Evolutionary conservation across 2,797 vertebrate species (phyloP).

Genomic region (Scyliorhinus canicula): DNA sequence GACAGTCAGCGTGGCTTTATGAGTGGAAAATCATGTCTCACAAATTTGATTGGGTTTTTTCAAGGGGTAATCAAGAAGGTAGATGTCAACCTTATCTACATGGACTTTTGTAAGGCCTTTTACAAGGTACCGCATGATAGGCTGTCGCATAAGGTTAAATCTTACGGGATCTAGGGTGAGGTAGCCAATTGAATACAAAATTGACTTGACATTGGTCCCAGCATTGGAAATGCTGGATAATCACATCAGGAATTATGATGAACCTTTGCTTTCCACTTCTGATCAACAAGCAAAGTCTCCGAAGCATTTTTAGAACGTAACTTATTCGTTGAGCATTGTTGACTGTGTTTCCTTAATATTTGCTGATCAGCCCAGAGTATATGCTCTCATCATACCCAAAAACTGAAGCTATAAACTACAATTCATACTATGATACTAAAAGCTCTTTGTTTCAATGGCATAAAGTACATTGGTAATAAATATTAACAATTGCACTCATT

Average conservation of each 20-base stretch:
- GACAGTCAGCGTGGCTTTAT: too few relatives aligned
- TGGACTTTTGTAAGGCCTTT: too few relatives aligned
- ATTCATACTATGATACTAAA: not conserved
- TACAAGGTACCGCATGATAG: too few relatives aligned
- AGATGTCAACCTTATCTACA: too few relatives aligned
- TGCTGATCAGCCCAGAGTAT: not conserved
- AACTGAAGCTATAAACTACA: not conserved
- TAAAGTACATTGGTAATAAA: not conserved
- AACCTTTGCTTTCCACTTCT: not conserved
- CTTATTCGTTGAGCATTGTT: not conserved
- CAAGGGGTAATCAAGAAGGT: too few relatives aligned
- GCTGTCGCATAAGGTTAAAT: too few relatives aligned
- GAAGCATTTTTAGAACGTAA: constrained; percentile 26
- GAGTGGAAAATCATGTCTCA: too few relatives aligned
- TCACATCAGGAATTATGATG: not conserved
- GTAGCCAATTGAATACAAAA: too few relatives aligned
- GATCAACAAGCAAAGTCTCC: not conserved
- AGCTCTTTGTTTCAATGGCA: not conserved
- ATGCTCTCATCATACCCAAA: not conserved
- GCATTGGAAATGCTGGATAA: not conserved
- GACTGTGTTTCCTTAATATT: not conserved
- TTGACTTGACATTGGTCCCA: too few relatives aligned
- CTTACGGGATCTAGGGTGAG: too few relatives aligned
- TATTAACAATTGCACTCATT: not conserved
- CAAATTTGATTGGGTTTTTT: too few relatives aligned